A percentile compares a stretch with the other conserved stretches of the same genome.
Evolutionary conservation across 2,888 invertebrate genomes (phyloP).

Genomic region (Caenorhabditis sp.): DNA sequence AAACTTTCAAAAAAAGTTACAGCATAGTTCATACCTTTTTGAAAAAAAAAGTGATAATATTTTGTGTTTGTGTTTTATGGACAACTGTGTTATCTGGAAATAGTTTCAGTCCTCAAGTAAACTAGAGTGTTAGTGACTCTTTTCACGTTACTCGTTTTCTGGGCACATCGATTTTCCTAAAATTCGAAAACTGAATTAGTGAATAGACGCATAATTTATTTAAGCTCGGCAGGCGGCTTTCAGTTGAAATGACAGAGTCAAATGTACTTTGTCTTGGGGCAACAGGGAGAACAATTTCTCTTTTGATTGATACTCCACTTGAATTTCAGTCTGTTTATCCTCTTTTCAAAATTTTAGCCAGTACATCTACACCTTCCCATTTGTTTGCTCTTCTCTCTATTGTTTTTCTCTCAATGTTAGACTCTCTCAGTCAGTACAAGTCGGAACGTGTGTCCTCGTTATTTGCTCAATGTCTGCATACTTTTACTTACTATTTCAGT

Average conservation of each 20-base stretch:
- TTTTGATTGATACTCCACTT: too few relatives aligned
- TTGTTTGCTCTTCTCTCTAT: slow-evolving; percentile 10
- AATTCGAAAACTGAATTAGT: too few relatives aligned
- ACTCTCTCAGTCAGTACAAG: slow-evolving; percentile 11
- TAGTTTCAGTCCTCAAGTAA: neutral
- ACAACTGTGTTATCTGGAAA: neutral
- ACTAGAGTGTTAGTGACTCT: neutral
- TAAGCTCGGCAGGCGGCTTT: too few relatives aligned
- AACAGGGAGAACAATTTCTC: too few relatives aligned
- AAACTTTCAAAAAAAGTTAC: neutral
- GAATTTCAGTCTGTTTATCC: too few relatives aligned
- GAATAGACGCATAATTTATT: too few relatives aligned
- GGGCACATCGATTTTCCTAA: too few relatives aligned
- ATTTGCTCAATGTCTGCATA: slow-evolving; percentile 37
- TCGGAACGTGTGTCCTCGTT: slow-evolving; percentile 8
- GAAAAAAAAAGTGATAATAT: neutral
- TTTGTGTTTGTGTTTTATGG: neutral
- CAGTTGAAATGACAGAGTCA: too few relatives aligned
- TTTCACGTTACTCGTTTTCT: too few relatives aligned
- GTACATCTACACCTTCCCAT: neutral
- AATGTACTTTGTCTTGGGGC: too few relatives aligned
- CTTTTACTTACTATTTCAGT: slow-evolving; percentile 31
- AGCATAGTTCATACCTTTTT: neutral
- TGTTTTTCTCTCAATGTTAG: slow-evolving; percentile 20
- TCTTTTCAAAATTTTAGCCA: neutral